A percentile compares a stretch with the other conserved stretches of the same genome.
These are phyloP conservation scores for Pempheris klunzingeri DNA, from an alignment of 2,797 vertebrate species.

Conservation along the genomic window DNA sequence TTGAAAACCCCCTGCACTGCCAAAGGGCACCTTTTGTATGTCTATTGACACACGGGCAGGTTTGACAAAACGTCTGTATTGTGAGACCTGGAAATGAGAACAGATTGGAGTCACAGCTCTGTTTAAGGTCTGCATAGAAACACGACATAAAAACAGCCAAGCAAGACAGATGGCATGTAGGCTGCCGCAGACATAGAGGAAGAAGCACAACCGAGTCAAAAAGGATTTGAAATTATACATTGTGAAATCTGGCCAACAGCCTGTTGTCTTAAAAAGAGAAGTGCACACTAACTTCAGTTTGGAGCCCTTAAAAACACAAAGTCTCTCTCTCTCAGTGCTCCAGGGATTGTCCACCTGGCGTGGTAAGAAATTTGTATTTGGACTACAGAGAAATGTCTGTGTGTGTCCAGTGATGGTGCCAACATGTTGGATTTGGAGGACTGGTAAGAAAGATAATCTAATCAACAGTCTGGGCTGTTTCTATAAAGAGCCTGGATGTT, in stretches of 20 bases:
- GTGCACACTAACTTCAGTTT: conserved; percentile 32
- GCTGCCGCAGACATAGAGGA: conserved; percentile 26
- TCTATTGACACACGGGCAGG: not conserved
- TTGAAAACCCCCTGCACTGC: not conserved
- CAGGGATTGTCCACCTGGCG: conserved; percentile 19
- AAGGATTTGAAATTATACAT: conserved; percentile 62
- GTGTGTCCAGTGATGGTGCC: conserved; percentile 15
- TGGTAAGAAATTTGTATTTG: conserved; percentile 7
- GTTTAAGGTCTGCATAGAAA: conserved; percentile 49
- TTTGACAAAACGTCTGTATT: not conserved
- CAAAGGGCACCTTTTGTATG: not conserved
- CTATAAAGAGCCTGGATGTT: not conserved
- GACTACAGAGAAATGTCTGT: conserved; percentile 12
- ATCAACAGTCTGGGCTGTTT: conserved; percentile 22
- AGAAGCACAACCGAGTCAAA: conserved; percentile 40
- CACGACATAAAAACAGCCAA: conserved; percentile 46
- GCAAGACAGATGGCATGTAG: conserved; percentile 69
- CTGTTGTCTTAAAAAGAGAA: conserved; percentile 45
- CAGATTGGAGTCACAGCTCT: conserved; percentile 37
- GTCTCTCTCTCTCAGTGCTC: conserved; percentile 5
- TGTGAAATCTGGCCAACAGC: conserved; percentile 50
- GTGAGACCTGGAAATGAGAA: not conserved
- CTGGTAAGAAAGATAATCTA: conserved; percentile 18
- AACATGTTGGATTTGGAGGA: conserved; percentile 22
- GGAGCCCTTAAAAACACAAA: conserved; percentile 35